Evolutionary conservation across 2,888 invertebrate genomes (phyloP).

Genomic region (Oxytorus armatus): DNA sequence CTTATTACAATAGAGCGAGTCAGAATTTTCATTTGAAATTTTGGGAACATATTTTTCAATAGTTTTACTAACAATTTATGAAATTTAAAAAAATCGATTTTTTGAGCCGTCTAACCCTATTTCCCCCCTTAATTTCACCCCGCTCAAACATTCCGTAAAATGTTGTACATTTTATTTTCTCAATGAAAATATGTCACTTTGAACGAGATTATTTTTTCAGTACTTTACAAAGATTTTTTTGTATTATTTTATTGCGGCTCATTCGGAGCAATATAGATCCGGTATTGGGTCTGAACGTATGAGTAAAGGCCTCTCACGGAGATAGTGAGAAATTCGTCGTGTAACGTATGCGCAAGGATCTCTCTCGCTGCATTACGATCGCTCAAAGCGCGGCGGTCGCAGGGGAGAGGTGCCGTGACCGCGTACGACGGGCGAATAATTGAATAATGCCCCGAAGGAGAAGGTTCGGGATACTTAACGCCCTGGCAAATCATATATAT

Average conservation of each 20-base stretch:
- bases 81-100: no score
- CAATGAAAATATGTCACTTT: no score
- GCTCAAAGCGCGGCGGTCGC: not conserved
- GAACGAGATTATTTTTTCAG: no score
- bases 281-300: constrained; percentile 45
- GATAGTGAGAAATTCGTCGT: constrained; percentile 51
- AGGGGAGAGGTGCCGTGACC: constrained; percentile 6
- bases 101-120: no score
- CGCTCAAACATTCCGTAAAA: no score
- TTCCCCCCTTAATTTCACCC: no score
- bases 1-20: no score
- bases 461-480: constrained; percentile 52
- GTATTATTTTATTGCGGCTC: no score
- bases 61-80: no score
- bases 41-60: no score
- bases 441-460: constrained; percentile 48
- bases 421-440: constrained; percentile 41
- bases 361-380: not conserved
- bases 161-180: no score
- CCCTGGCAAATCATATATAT: constrained; percentile 40
- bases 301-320: constrained; percentile 46
- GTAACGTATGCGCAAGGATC: constrained; percentile 35
- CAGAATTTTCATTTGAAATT: no score
- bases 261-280: constrained; percentile 52
- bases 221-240: constrained; percentile 24